Evolutionary conservation across 2,113 vertebrate species (phyloP), one percentile per base, ranked within the genome.

Genomic region (Crocuta crocuta): DNA sequence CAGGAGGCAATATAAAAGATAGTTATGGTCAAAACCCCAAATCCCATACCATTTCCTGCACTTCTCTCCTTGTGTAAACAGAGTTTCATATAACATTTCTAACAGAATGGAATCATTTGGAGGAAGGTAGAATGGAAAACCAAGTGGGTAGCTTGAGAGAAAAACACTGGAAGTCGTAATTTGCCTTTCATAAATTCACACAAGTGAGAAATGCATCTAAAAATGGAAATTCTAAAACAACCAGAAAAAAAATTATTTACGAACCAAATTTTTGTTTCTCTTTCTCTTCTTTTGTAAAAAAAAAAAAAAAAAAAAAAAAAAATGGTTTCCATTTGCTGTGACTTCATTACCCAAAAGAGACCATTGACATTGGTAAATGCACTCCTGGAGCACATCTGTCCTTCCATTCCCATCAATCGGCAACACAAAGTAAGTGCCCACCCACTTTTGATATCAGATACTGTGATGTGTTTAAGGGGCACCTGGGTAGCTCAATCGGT

Each of bases 101-200:
- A 97, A 88, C 81, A 94, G 92, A 95, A 97, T 97, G 71, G 39
- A 76, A 71, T 97, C 79, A 58, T 93, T 94, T 94, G 71, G 63
- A 66, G 71, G 66, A 89, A 93, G 79, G 74, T 86, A 70, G 86
- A 98, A 96, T 71, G 79, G 68, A 95, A 97, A 97, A 93, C 28
- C 43, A 76, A 96, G 95, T 94, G 76, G 66, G 74, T 82, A 91
- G 74, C 71, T 95, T 85, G 87, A 98, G 82, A 79, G 63, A 85
- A 97, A 97, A 96, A 97, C 70, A 94, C 93, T 97, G 82, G 82
- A 97, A 97, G 89, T 95, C 74, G 78, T 91, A 95, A 97, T 97
- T 96, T 97, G 93, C 82, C 96, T 97, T 97, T 97, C 89, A 97
- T 95, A 94, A 97, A 97, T 96, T 95, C 82, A 95, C 82, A 96